Base-by-base conservation (phyloP, 1,140 invertebrate genomes). In the Procambarus clarkii region DNA sequence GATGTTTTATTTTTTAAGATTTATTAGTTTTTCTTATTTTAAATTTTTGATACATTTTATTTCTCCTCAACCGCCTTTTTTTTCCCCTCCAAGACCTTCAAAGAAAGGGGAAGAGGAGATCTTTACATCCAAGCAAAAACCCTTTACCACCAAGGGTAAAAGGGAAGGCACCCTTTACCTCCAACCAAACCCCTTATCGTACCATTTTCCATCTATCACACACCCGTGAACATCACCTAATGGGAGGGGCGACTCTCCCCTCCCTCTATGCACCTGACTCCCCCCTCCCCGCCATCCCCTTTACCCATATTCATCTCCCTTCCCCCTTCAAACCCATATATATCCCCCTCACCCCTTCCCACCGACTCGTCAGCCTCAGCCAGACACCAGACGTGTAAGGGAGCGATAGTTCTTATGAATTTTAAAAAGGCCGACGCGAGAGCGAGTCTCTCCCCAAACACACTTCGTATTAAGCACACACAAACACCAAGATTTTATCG, bases 381-480 rank as follows among this genome's bases (percentile, higher is more conserved):
- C 76, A 79, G 50, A 88, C 77, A 64, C 77, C 24, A 81, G 50
- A 64, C 86, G 58, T 88, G 86, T 88, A 88, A 34, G 44, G 46
- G 86, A 46, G 86, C 78, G 86, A 88, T 88, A 81, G 86, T 88
- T 88, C 86, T 88, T 88, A 88, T 88, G 86, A 88, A 88, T 88
- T 88, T 88, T 88, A 88, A 88, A 88, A 88, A 88, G 86, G 54
- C 60, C 13, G 48, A 50, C 86, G 78, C 24, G 74, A 71, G n/a
- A 13, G 34, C 86, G 24, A 77, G 54, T 71, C 86, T 80, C 86
- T 88, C 86, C 13, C 64, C 86, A 88, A 88, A 88, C 86, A 87
- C 86, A 88, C 79, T 81, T 88, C 86, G 80, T 88, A 88, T 88
- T 88, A 88, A 88, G 86, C 86, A 88, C 86, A 88, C 86, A 88